A percentile compares a stretch with the other conserved stretches of the same genome.
Evolutionary conservation across 2,888 invertebrate species (phyloP).

Genomic region (Gisinianus flammeolus): DNA sequence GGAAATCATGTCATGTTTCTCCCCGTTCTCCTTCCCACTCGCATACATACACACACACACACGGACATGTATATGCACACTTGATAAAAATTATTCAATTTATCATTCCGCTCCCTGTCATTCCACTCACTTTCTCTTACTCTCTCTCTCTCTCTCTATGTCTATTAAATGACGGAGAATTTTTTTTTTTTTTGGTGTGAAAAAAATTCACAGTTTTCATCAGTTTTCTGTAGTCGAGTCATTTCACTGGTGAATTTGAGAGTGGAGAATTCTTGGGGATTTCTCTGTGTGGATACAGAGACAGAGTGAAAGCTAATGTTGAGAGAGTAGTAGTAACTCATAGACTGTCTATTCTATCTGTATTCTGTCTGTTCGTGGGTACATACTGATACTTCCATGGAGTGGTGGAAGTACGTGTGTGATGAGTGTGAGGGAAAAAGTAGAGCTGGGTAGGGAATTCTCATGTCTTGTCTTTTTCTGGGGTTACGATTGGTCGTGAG

Average conservation of each 20-base stretch:
- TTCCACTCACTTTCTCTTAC: too few species aligned
- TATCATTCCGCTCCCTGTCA: not conserved
- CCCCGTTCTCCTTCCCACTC: not conserved
- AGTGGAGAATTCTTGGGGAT: too few species aligned
- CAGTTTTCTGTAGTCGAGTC: too few species aligned
- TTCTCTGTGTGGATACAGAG: too few species aligned
- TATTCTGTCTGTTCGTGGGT: not conserved
- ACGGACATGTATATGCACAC: not conserved
- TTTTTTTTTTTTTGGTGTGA: too few species aligned
- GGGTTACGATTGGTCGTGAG: too few species aligned
- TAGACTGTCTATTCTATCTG: not conserved
- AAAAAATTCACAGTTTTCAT: too few species aligned
- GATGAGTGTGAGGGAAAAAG: not conserved
- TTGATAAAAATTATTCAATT: not conserved
- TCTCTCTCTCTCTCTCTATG: too few species aligned
- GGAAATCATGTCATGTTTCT: not conserved
- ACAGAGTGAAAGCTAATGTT: too few species aligned
- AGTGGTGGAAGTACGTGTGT: not conserved
- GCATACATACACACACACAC: not conserved
- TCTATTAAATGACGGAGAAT: not conserved
- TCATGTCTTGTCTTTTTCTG: not conserved
- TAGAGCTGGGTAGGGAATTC: not conserved
- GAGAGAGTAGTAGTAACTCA: not conserved
- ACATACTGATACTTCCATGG: not conserved
- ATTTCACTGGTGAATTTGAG: too few species aligned